These are phyloP conservation scores for Sturnus vulgaris DNA, from an alignment of 2,113 vertebrate genomes.

Conservation along the genomic window DNA sequence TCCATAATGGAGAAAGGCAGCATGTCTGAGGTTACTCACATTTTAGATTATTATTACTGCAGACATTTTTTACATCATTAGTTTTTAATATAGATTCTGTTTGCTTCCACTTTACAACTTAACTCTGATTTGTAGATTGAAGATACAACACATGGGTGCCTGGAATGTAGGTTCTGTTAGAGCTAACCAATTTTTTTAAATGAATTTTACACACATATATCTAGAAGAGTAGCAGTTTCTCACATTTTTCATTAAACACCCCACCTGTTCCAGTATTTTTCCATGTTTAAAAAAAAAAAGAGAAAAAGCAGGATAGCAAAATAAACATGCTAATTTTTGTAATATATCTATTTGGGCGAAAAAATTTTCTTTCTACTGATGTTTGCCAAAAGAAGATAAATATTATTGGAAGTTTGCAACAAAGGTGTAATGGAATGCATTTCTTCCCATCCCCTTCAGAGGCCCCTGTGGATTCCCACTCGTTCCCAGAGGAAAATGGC, in stretches of 20 bases:
- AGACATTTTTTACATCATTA: constrained; percentile 61
- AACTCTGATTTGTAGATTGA: not conserved
- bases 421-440: not conserved
- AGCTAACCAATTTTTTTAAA: not conserved
- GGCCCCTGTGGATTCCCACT: accelerated
- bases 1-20: constrained; percentile 51
- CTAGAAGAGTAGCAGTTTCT: not conserved
- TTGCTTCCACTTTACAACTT: constrained; percentile 14
- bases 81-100: constrained; percentile 47
- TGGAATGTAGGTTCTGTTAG: not conserved
- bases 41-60: constrained; percentile 53
- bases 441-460: not conserved
- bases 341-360: not conserved
- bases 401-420: not conserved
- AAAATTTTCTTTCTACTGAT: not conserved
- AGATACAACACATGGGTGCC: not conserved
- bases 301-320: not conserved
- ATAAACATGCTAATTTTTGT: not conserved
- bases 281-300: not conserved
- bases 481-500: not conserved
- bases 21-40: constrained; percentile 43
- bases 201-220: not conserved
- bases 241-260: not conserved
- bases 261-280: not conserved
- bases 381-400: not conserved